A percentile compares a stretch with the other conserved stretches of the same genome.
These are phyloP conservation scores for Ichneumoninae sp. DNA, from an alignment of 2,888 invertebrate genomes.

Conservation along the genomic window DNA sequence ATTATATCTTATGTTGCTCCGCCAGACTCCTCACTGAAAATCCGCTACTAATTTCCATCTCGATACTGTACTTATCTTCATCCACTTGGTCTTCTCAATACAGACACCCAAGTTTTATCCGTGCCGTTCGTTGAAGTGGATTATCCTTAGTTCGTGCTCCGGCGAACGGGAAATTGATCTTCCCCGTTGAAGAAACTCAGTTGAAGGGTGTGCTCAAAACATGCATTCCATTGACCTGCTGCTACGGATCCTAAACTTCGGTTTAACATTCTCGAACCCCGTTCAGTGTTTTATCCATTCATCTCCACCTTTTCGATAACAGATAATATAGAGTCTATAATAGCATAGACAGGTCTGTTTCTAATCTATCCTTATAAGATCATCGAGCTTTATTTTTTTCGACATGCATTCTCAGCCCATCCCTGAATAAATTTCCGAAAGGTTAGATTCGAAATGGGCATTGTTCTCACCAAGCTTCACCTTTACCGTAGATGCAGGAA, in stretches of 20 bases:
- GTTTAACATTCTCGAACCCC: not conserved
- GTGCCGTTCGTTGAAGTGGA: not conserved
- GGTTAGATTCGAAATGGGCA: too few relatives aligned
- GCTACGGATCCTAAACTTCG: not conserved
- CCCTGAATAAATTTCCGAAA: too few relatives aligned
- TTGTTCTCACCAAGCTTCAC: too few relatives aligned
- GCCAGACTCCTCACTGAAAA: not conserved
- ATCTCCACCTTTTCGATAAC: constrained; percentile 2
- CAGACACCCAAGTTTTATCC: not conserved
- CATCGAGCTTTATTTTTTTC: too few relatives aligned
- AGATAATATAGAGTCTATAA: not conserved
- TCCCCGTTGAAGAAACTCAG: not conserved
- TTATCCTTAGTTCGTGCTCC: not conserved
- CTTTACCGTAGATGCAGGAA: too few relatives aligned
- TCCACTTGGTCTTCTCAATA: not conserved
- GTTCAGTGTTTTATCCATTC: not conserved
- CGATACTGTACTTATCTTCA: not conserved
- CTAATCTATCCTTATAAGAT: constrained; percentile 1
- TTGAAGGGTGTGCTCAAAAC: not conserved
- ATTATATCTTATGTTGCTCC: not conserved
- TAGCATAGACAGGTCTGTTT: not conserved
- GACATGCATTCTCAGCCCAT: too few relatives aligned
- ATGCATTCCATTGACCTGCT: not conserved
- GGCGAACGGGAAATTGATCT: not conserved
- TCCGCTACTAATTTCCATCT: not conserved